Percentiles rank a stretch among this genome's conserved stretches.
Conservation (phyloP, 2,888 invertebrate species). For the Hedya salicella region DNA sequence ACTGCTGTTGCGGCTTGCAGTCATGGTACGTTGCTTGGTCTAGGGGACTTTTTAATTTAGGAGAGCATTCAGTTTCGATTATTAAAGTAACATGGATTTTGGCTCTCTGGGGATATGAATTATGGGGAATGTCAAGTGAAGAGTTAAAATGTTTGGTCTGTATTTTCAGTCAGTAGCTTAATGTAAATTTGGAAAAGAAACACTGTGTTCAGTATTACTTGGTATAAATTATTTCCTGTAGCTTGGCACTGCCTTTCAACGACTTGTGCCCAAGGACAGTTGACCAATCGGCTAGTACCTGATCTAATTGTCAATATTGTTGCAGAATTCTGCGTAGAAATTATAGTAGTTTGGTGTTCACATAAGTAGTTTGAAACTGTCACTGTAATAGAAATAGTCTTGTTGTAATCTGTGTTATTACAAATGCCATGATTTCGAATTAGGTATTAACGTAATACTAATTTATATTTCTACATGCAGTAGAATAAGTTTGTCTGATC, state of each 20-base stretch:
- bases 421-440: neutral
- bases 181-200: slow-evolving; percentile 19
- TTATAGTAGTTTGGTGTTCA: slow-evolving; percentile 35
- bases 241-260: slow-evolving; percentile 39
- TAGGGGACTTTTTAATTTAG: slow-evolving; percentile 59
- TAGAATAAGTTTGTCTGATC: neutral
- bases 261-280: slow-evolving; percentile 38
- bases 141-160: slow-evolving; percentile 62
- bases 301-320: slow-evolving; percentile 40
- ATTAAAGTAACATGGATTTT: slow-evolving; percentile 55
- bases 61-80: slow-evolving; percentile 66
- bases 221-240: slow-evolving; percentile 36
- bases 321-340: slow-evolving; percentile 40
- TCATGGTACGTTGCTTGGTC: slow-evolving; percentile 67
- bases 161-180: slow-evolving; percentile 55
- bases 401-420: neutral
- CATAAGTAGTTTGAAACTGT: slow-evolving; percentile 35
- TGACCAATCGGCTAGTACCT: slow-evolving; percentile 42
- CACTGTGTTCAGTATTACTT: slow-evolving; percentile 40
- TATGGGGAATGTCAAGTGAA: slow-evolving; percentile 81
- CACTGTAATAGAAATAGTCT: slow-evolving; percentile 23
- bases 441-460: neutral
- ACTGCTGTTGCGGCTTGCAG: slow-evolving; percentile 75
- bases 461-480: slow-evolving; percentile 19
- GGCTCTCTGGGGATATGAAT: slow-evolving; percentile 72